A percentile compares a stretch with the other conserved stretches of the same genome.
Evolutionary conservation across 2,113 vertebrate species (phyloP).

Genomic region (Notothenia rossii): DNA sequence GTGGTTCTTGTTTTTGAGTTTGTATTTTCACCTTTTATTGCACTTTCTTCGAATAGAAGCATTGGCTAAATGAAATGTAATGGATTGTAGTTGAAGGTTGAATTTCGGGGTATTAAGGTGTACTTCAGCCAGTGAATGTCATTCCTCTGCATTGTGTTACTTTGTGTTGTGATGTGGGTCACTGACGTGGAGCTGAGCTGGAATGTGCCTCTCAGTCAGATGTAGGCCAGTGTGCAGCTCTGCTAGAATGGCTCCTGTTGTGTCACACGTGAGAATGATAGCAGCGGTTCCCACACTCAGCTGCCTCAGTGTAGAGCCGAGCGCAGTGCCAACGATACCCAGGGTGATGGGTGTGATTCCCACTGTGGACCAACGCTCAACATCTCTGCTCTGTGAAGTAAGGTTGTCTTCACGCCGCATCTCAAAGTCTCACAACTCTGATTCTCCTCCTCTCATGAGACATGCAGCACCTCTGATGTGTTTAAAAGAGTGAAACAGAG

Average conservation of each 20-base stretch:
- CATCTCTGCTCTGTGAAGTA: too few relatives aligned
- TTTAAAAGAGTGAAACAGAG: background rate
- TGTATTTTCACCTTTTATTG: too few relatives aligned
- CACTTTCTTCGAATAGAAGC: too few relatives aligned
- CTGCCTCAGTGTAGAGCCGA: background rate
- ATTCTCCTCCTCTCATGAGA: background rate
- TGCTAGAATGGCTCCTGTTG: constrained; percentile 23
- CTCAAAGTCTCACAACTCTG: background rate
- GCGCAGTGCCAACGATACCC: background rate
- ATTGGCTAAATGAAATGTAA: too few relatives aligned
- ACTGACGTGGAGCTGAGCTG: constrained; percentile 49
- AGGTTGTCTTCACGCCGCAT: background rate
- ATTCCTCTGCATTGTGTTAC: constrained; percentile 14
- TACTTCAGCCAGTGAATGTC: background rate
- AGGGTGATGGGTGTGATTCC: background rate
- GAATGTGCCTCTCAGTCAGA: constrained; percentile 42
- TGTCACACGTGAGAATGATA: constrained; percentile 9
- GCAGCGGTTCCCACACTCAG: constrained; percentile 2
- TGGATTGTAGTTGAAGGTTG: too few relatives aligned
- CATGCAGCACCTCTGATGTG: background rate
- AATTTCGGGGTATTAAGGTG: too few relatives aligned
- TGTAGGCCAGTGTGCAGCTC: constrained; percentile 58
- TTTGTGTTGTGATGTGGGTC: constrained; percentile 47
- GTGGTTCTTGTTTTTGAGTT: too few relatives aligned
- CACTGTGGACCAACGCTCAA: background rate